phyloP scores from a whole-genome alignment of 2,113 vertebrate genomes.

The Dicaeum eximium region DNA sequence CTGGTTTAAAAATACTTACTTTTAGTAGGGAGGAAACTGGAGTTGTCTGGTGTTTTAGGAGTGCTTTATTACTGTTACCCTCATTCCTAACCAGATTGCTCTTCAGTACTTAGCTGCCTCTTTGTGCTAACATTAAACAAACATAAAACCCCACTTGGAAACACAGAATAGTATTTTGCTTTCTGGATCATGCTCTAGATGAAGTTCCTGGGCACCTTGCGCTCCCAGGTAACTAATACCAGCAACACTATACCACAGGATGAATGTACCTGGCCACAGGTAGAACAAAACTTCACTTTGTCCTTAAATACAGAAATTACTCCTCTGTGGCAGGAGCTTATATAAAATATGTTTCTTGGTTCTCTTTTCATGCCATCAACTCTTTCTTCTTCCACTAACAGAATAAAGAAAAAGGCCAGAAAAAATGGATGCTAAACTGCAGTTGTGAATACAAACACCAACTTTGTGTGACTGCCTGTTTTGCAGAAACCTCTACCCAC shows the following conservation, averaged over 20 bases:
- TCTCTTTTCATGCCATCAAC: neutral
- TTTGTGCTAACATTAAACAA: neutral
- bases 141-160: neutral
- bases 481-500: neutral
- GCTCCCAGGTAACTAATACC: neutral
- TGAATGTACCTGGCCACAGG: neutral
- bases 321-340: neutral
- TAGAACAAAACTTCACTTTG: neutral
- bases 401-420: neutral
- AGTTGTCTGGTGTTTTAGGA: neutral
- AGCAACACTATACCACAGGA: neutral
- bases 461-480: neutral
- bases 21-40: neutral
- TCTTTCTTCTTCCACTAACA: neutral
- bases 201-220: neutral
- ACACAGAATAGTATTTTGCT: neutral
- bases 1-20: neutral
- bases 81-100: neutral
- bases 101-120: neutral
- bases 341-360: neutral
- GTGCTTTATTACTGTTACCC: neutral
- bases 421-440: neutral
- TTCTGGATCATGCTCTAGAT: neutral
- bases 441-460: neutral
- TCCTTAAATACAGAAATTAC: neutral